Conservation (phyloP, 2,888 invertebrate genomes). For the Lasioglossum villosulum region DNA sequence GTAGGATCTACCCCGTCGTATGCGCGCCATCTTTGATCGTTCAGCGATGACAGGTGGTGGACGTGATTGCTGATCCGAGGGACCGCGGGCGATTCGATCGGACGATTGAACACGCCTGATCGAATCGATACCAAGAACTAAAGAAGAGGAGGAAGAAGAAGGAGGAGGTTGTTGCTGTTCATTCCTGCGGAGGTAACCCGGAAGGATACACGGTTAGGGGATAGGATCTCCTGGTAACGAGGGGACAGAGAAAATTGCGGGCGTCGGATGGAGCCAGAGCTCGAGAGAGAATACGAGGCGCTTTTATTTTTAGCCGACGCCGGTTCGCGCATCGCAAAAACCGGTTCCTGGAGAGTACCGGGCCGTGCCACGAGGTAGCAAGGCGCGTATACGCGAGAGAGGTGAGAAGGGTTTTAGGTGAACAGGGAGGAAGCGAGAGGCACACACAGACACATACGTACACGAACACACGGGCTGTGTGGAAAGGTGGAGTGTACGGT, state of each 20-base stretch:
- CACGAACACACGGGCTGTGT: conserved; percentile 26
- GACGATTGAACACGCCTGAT: conserved; percentile 39
- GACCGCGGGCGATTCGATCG: conserved; percentile 52
- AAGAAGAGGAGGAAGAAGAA: not conserved
- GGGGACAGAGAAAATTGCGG: conserved; percentile 69
- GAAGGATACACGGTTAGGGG: conserved; percentile 20
- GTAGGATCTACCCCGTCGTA: conserved; percentile 3
- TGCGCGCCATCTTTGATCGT: conserved; percentile 41
- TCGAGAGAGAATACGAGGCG: conserved; percentile 53
- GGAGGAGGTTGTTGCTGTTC: not conserved
- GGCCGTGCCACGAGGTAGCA: conserved; percentile 56
- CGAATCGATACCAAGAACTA: not conserved
- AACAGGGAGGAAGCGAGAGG: conserved; percentile 5
- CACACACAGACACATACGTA: not conserved
- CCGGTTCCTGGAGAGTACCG: conserved; percentile 72
- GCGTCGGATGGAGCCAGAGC: conserved; percentile 54
- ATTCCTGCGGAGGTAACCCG: conserved; percentile 17
- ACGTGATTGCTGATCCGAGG: conserved; percentile 34
- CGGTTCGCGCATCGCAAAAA: conserved; percentile 77
- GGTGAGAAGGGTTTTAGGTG: conserved; percentile 54
- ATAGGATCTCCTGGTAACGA: conserved; percentile 30
- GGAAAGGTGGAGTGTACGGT: conserved; percentile 54
- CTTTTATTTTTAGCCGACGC: conserved; percentile 72
- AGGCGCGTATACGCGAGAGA: conserved; percentile 44
- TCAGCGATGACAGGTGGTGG: conserved; percentile 62